Base-by-base conservation (phyloP, 1,140 invertebrate species). In the Apocrypta bakeri region DNA sequence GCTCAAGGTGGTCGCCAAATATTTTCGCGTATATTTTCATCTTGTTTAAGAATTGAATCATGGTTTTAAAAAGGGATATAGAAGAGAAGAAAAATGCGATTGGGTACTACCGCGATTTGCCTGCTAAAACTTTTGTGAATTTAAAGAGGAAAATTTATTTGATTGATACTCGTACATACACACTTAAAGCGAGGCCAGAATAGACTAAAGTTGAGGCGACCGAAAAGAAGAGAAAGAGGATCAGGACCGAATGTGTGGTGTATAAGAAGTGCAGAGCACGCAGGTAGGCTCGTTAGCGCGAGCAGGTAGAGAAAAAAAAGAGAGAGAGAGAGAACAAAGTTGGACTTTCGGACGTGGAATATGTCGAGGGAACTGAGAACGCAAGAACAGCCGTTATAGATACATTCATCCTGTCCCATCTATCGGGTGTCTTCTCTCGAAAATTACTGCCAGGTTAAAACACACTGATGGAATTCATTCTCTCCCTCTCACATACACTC, bases 251-350 rank as follows among this genome's bases (percentile, higher is more conserved):
- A 90, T 90, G 86, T 7, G 48, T n/a, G 6, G 17, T 2, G 7
- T 42, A 12, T 86, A 90, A 91, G 89, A 90, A 91, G 89, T 89
- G 88, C 88, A 89, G 48, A 6, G 48, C 14, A 21, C 48, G 89
- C 90, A 91, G 90, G 90, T 91, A 91, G 89, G 88, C 90, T 91
- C 89, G 90, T 91, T 92, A 91, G 90, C 89, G 88, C 88, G 87
- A 90, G 87, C 89, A 91, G 90, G 90, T 91, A 91, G 89, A 86
- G 85, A 86, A 85, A 88, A 85, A 82, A 48, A 79, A 4, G 33
- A 33, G 76, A 66, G 74, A 84, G 84, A 83, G 84, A 84, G 83
- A 83, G 84, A 1, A 85, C 82, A 75, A 82, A 87, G 85, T 87
- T 85, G 90, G 90, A 87, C 87, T 90, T 6, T 31, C 68, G 29